Evolutionary conservation across 2,888 invertebrate species (phyloP), one percentile per base, ranked within the genome.

Genomic region (Iphiclides podalirius): DNA sequence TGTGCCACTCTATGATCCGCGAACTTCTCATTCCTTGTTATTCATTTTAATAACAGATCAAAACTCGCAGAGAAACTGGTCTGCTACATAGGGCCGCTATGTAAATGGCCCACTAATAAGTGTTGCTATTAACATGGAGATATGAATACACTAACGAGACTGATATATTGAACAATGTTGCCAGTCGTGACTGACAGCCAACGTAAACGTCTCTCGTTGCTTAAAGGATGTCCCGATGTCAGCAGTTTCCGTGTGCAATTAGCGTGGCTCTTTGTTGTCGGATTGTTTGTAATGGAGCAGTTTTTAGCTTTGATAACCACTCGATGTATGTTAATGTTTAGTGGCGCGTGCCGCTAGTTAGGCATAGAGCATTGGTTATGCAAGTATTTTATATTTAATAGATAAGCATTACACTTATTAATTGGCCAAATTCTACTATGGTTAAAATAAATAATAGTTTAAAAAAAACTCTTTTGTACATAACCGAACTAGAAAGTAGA

Each of bases 121-220:
- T 72, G 72, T 71, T 67, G 70, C 70, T 60, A 69, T 72, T 70
- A 70, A 63, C 63, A 54, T 58, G 59, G 53, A 64, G 64, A 72
- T 72, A 72, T 72, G 66, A 69, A 70, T 69, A 63, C 62, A 40
- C 67, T 74, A 75, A 75, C 73, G 73, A 74, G 66, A 58, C 59
- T 61, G 60, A 63, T 71, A 69, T 64, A 65, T 65, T 65, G 65
- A 59, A 63, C 64, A 64, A 64, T 61, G 67, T 63, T 66, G 67
- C 64, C 61, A 60, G 64, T 68, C 66, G 67, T 70, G 73, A 75
- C 69, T 70, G 73, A 75, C 69, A 57, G 58, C 14, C 16, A 56
- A 44, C 28, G 52, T 35, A 23, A 55, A 45, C 39, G 34, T 38
- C 36, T 26, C 26, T 43, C 42, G 41, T 41, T n/a, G 14, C 12